Conservation (phyloP, 2,888 invertebrate genomes). For the Philhelius pedissequus region DNA sequence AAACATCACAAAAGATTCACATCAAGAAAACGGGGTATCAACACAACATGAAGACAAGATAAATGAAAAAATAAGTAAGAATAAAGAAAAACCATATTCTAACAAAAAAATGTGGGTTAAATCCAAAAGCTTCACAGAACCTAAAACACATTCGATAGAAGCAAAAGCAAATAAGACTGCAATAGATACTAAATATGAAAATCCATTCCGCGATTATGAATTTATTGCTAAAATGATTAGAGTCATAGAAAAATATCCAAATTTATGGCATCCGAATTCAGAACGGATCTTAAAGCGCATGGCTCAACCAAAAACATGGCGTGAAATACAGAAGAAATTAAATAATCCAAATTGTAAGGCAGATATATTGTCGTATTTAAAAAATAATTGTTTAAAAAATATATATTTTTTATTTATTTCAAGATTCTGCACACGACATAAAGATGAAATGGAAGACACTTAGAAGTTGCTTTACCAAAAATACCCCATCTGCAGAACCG, state of each 20-base stretch:
- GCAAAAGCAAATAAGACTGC: not conserved
- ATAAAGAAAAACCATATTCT: not conserved
- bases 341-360: slow-evolving; percentile 72
- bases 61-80: not conserved
- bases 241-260: slow-evolving; percentile 71
- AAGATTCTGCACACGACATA: slow-evolving; percentile 71
- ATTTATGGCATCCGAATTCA: slow-evolving; percentile 74
- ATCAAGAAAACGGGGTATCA: not conserved
- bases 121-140: not conserved
- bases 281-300: slow-evolving; percentile 66
- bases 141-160: not conserved
- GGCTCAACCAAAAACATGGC: slow-evolving; percentile 73
- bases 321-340: slow-evolving; percentile 72
- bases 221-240: slow-evolving; percentile 73
- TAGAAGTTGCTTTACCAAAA: slow-evolving; percentile 47
- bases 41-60: too few relatives aligned
- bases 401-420: slow-evolving; percentile 10
- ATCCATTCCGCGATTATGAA: slow-evolving; percentile 72
- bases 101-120: not conserved
- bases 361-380: not conserved
- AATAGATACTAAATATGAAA: not conserved
- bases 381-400: not conserved
- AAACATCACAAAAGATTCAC: not conserved
- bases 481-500: not conserved
- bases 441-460: slow-evolving; percentile 76